These are phyloP conservation scores for Palythoa caribaeorum DNA, from an alignment of 92 coral and sea anemone genomes.

Conservation along the genomic window DNA sequence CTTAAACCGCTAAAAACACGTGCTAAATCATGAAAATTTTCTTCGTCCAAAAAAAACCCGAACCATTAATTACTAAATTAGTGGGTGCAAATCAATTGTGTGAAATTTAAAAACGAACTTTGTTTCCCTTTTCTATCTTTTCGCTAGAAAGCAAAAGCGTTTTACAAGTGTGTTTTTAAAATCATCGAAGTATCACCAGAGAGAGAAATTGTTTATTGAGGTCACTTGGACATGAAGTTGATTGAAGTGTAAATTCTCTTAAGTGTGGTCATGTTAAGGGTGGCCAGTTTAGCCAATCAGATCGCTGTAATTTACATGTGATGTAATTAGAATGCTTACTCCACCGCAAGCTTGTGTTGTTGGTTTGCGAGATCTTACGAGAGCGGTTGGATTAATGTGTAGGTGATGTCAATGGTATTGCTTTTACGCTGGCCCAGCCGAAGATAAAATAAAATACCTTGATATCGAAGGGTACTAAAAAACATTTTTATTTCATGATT, in stretches of 20 bases:
- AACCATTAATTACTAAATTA: slow-evolving; percentile 31
- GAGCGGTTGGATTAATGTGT: slow-evolving; percentile 63
- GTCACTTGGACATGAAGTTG: slow-evolving; percentile 19
- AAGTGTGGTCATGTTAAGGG: slow-evolving; percentile 74
- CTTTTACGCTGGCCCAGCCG: slow-evolving; percentile 51
- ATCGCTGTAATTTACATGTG: slow-evolving; percentile 72
- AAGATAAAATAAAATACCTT: slow-evolving; percentile 5
- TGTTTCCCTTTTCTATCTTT: not conserved
- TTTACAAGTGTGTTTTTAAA: slow-evolving; percentile 42
- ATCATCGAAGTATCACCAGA: slow-evolving; percentile 49
- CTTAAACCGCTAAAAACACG: slow-evolving; percentile 73
- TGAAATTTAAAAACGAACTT: not conserved
- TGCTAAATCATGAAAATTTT: slow-evolving; percentile 48
- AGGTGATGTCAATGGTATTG: slow-evolving; percentile 38
- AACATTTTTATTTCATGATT: slow-evolving; percentile 57
- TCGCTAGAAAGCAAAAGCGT: not conserved
- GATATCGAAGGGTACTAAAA: slow-evolving; percentile 24
- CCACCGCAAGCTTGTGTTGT: slow-evolving; percentile 95
- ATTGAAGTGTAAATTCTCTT: slow-evolving; percentile 74
- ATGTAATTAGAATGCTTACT: slow-evolving; percentile 96
- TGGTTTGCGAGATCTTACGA: slow-evolving; percentile 75
- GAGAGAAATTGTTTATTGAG: slow-evolving; percentile 15
- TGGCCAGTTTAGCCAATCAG: slow-evolving; percentile 73
- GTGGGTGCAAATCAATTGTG: slow-evolving; percentile 40
- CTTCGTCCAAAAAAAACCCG: slow-evolving; percentile 48